Base-by-base conservation (phyloP, 2,888 invertebrate genomes). In the Clivina fossor region DNA sequence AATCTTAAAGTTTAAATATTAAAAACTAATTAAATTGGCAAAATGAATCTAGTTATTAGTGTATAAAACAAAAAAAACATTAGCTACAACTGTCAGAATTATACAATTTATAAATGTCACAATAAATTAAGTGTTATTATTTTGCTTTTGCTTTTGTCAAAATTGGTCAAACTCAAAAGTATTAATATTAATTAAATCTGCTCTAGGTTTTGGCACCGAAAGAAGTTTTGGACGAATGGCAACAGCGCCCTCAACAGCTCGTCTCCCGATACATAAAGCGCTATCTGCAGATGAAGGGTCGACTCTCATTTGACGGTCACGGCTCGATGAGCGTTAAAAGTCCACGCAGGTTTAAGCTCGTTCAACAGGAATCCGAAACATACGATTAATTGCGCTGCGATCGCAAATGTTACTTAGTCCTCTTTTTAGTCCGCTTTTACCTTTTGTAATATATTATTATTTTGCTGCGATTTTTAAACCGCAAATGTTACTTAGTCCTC, bases 151-250 rank as follows among this genome's bases (percentile, higher is more conserved):
- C n/a, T n/a, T n/a, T n/a, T n/a, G n/a, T n/a, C n/a, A n/a, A n/a
- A n/a, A n/a, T n/a, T n/a, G n/a, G n/a, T n/a, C n/a, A n/a, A n/a
- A n/a, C n/a, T n/a, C n/a, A n/a, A n/a, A n/a, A n/a, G n/a, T n/a
- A n/a, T n/a, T n/a, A n/a, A n/a, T n/a, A n/a, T n/a, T n/a, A n/a
- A n/a, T n/a, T n/a, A n/a, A 32, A 5, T 15, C 2, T 47, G 13
- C 15, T n/a, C n/a, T 19, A 91, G 90, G 90, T 93, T 0, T 78
- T 87, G 63, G 84, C 91, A 5, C 88, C 93, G 7, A 92, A 93
- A 70, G 91, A 93, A 72, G 90, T 91, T 0, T 73, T 95, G 69
- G 84, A 91, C 68, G 91, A 93, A 69, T 95, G 92, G 90, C 93
- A 95, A 71, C 81, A 85, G 64, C 81, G 94, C 60, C 95, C 96